Evolutionary conservation across 2,113 vertebrate species (phyloP).

Genomic region (Dicerorhinus sumatrensis): DNA sequence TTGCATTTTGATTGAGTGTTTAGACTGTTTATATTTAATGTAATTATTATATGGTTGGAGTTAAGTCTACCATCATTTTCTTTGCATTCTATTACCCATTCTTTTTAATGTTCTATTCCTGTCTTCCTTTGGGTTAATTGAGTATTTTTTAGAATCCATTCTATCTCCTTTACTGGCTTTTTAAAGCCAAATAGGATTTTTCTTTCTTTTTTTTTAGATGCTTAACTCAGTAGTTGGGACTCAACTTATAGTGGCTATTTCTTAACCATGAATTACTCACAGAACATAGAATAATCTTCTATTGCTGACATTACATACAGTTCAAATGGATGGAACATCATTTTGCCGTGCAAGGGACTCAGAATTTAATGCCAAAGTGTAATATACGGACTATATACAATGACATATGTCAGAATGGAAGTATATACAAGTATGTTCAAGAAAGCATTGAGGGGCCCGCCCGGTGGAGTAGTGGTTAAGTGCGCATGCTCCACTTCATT

Average conservation of each 20-base stretch:
- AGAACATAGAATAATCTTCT: not conserved
- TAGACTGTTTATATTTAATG: not conserved
- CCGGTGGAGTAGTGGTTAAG: too few relatives aligned
- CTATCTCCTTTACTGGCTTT: not conserved
- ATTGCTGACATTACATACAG: not conserved
- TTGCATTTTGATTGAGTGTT: not conserved
- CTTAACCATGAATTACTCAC: not conserved
- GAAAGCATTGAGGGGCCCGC: not conserved
- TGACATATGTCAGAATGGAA: not conserved
- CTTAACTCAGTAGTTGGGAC: not conserved
- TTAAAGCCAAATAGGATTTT: not conserved
- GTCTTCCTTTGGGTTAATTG: not conserved
- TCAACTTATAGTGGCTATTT: not conserved
- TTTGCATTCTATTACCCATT: not conserved
- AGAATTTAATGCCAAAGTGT: not conserved
- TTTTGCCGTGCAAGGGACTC: not conserved
- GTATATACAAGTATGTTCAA: not conserved
- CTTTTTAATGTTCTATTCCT: not conserved
- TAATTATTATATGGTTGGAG: not conserved
- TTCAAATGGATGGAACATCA: not conserved
- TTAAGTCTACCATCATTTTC: not conserved
- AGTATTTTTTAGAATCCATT: not conserved
- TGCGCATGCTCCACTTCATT: too few relatives aligned
- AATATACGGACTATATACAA: not conserved
- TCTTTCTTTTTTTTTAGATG: not conserved